Conservation (phyloP, 2,113 vertebrate species). For the Pygoscelis adeliae region DNA sequence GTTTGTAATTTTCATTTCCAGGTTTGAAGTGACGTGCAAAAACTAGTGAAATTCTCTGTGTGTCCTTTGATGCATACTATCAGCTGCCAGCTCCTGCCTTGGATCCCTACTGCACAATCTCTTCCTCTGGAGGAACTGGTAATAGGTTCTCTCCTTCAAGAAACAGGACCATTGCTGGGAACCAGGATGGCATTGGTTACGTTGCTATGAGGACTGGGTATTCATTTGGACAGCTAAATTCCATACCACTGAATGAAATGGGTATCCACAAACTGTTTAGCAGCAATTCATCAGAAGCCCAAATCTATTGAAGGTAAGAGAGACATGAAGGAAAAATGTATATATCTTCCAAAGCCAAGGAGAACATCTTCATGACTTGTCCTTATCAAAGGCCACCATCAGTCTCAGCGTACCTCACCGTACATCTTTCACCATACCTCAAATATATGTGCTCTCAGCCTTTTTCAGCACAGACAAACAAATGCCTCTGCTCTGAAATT, state of each 20-base stretch:
- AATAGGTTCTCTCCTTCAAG: neutral
- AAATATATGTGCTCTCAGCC: neutral
- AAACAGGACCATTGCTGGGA: neutral
- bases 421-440: too few species aligned
- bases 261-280: neutral
- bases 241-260: neutral
- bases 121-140: neutral
- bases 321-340: neutral
- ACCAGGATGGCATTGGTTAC: neutral
- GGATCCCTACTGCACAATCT: neutral
- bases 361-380: neutral
- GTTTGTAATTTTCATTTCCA: neutral
- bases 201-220: neutral
- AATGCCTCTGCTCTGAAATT: neutral
- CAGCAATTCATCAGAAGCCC: neutral
- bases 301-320: neutral
- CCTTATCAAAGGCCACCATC: fast-evolving
- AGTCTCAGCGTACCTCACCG: neutral
- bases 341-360: neutral
- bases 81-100: neutral
- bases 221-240: neutral
- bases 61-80: neutral
- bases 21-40: neutral
- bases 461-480: neutral
- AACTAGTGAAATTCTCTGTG: neutral